Evolutionary conservation across 2,797 vertebrate species (phyloP), one percentile per base, ranked within the genome.

Genomic region (Echiichthys vipera): DNA sequence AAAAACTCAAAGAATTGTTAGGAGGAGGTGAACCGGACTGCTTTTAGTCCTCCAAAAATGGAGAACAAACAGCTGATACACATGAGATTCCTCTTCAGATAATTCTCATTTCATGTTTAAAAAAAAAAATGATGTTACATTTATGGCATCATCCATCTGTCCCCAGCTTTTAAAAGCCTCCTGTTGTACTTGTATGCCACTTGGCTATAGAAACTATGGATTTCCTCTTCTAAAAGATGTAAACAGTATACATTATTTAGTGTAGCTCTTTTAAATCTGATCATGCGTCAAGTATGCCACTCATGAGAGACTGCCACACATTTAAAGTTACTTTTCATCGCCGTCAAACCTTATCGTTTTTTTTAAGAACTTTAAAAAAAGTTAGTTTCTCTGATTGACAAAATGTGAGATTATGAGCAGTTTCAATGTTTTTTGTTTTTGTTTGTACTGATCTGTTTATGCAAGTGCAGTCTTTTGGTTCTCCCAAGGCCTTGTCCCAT

Each of bases 371-470:
- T 51, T 70, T 70, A 62, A 11, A 14, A 64, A 64, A 59, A 20
- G 8, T 45, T 29, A 27, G 20, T 81, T 57, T 64, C 36, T 75
- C 77, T 70, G 15, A 73, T 64, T 54, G 2, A 72, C n/a, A 71
- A 37, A 73, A 54, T 58, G 27, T 42, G 30, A 61, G 15, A 68
- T 40, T 30, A 20, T 63, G 43, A 62, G 37, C 46, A 63, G 18
- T 61, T 73, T 73, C 40, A 73, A 30, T 25, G 25, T 71, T 24
- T 14, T n/a, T n/a, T n/a, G n/a, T n/a, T 25, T 32, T 20, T 17
- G 65, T 84, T 78, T 70, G n/a, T 86, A 73, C 71, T 74, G 15
- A 39, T 62, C 27, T 61, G 40, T 65, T 83, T 59, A 77, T 83
- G 77, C 65, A 83, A 75, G n/a, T 7, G 2, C n/a, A 10, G 61